phyloP scores from a whole-genome alignment of 2,888 invertebrate species.

The Xylocampa areola region DNA sequence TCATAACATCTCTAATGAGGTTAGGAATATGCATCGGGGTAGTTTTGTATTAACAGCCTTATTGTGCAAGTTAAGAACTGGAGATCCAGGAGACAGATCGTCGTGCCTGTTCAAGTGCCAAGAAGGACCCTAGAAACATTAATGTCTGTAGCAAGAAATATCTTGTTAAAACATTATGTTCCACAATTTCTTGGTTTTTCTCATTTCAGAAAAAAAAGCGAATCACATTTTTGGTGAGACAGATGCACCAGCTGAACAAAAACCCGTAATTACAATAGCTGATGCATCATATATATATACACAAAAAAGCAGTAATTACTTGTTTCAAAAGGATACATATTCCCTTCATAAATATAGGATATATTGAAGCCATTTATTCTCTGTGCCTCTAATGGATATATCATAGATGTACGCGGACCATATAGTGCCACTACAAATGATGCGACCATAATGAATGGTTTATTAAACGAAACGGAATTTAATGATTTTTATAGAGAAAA shows the following conservation, averaged over 20 bases:
- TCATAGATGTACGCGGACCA: conserved; percentile 31
- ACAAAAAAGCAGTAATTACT: conserved; percentile 17
- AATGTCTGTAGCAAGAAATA: conserved; percentile 14
- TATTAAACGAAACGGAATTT: conserved; percentile 11
- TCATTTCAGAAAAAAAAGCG: conserved; percentile 12
- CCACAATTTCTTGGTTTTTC: conserved; percentile 20
- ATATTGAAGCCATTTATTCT: conserved; percentile 25
- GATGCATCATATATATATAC: conserved; percentile 21
- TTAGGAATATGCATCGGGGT: conserved; percentile 21
- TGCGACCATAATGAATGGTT: conserved; percentile 29
- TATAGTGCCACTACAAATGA: conserved; percentile 30
- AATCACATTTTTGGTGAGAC: conserved; percentile 17
- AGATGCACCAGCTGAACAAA: conserved; percentile 10
- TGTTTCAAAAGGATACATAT: conserved; percentile 17
- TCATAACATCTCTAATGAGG: conserved; percentile 5
- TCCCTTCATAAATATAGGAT: conserved; percentile 18
- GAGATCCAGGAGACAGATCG: conserved; percentile 19
- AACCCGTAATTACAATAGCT: conserved; percentile 8
- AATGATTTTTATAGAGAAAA: conserved; percentile 18
- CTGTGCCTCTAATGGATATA: conserved; percentile 28
- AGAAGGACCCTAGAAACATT: conserved; percentile 13
- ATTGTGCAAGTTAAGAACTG: conserved; percentile 25
- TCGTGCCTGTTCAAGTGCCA: conserved; percentile 14
- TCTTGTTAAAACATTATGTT: conserved; percentile 16
- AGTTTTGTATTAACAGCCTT: conserved; percentile 24